Conservation (phyloP, 2,113 vertebrate species). For the Cranoglanis bouderius region DNA sequence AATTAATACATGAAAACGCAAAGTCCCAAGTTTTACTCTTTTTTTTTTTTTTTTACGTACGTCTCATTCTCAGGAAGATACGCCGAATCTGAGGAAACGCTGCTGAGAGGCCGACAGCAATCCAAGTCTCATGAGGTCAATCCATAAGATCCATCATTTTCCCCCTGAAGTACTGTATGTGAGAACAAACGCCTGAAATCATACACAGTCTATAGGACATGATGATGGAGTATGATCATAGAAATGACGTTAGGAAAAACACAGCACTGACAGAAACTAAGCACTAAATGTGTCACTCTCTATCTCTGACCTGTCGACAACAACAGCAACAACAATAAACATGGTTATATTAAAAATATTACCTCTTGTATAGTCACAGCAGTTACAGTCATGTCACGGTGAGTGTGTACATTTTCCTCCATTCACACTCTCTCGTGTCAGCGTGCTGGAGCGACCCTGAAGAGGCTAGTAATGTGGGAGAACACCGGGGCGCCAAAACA, state of each 20-base stretch:
- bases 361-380: neutral
- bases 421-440: slow-evolving; percentile 1
- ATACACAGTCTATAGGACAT: neutral
- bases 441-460: neutral
- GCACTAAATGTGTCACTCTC: neutral
- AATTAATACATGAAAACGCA: neutral
- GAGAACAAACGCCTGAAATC: neutral
- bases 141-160: too few species aligned
- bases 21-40: neutral
- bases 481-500: slow-evolving; percentile 25
- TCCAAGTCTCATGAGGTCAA: neutral
- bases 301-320: too few species aligned
- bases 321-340: neutral
- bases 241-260: neutral
- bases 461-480: slow-evolving; percentile 31
- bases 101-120: neutral
- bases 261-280: neutral
- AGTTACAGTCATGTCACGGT: too few species aligned
- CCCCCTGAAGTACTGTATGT: neutral
- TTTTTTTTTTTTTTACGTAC: too few species aligned
- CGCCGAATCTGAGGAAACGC: neutral
- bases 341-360: neutral
- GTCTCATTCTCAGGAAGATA: too few species aligned
- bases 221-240: neutral
- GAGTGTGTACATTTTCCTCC: neutral